These are phyloP conservation scores for Micropterix aruncella DNA, from an alignment of 2,888 invertebrate species.

Conservation along the genomic window DNA sequence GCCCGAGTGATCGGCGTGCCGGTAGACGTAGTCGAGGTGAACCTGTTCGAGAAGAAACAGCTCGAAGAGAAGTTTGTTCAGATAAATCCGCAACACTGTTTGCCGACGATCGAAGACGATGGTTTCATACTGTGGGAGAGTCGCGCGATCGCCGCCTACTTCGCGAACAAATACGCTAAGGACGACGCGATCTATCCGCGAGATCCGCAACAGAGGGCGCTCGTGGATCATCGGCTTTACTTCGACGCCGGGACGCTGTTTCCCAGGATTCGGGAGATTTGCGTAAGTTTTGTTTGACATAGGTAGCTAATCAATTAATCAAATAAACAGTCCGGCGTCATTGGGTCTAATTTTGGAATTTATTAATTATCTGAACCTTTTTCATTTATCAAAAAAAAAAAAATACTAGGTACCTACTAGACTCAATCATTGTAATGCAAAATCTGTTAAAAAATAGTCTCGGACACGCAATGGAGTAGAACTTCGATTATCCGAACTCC, in stretches of 20 bases:
- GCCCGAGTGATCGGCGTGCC: conserved; percentile 42
- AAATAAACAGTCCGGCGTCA: too few species aligned
- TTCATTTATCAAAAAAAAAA: too few species aligned
- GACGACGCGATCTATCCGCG: conserved; percentile 45
- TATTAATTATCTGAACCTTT: too few species aligned
- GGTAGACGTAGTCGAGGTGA: conserved; percentile 30
- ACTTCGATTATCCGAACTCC: too few species aligned
- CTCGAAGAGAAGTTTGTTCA: conserved; percentile 38
- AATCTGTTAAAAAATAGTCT: too few species aligned
- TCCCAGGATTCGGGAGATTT: conserved; percentile 45
- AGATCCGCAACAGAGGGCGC: conserved; percentile 37
- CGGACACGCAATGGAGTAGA: too few species aligned
- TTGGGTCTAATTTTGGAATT: too few species aligned
- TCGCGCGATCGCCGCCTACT: conserved; percentile 47
- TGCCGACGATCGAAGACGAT: conserved; percentile 54
- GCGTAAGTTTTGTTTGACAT: too few species aligned
- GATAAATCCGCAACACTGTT: conserved; percentile 51
- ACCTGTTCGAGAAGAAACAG: conserved; percentile 45
- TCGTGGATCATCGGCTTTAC: conserved; percentile 45
- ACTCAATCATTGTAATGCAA: too few species aligned
- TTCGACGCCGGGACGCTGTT: conserved; percentile 48
- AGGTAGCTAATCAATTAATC: too few species aligned
- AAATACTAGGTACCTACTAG: too few species aligned
- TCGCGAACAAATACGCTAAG: conserved; percentile 45
- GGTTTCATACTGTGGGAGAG: conserved; percentile 55